Conservation (phyloP, 1,140 invertebrate genomes). For the Sminthurinus signatus region DNA sequence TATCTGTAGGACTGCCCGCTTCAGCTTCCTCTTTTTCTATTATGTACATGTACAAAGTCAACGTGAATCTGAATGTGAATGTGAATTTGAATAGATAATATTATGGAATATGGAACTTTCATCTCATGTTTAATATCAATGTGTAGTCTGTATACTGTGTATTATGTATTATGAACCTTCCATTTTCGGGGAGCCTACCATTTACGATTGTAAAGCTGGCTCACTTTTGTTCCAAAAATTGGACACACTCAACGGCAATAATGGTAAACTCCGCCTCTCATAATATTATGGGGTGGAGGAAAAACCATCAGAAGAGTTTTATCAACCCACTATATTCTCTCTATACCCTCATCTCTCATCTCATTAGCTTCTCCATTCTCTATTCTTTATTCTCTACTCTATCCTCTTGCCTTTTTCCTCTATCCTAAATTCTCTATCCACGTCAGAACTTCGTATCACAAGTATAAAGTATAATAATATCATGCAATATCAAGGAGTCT, state of each 20-base stretch:
- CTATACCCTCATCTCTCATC: conserved; percentile 30
- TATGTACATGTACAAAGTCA: no score
- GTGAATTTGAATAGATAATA: background rate
- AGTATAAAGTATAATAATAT: no score
- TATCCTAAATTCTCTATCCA: no score
- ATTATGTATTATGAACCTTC: no score
- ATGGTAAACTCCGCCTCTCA: conserved; percentile 40
- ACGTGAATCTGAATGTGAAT: background rate
- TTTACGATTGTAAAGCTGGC: conserved; percentile 26
- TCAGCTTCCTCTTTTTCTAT: no score
- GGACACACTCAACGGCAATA: conserved; percentile 41
- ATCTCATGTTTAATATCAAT: no score
- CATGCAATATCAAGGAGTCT: no score
- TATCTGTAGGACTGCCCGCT: no score
- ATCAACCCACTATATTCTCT: conserved; percentile 31
- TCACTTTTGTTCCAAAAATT: conserved; percentile 41
- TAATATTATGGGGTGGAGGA: conserved; percentile 38
- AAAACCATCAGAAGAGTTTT: conserved; percentile 16
- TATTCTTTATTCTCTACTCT: conserved; percentile 1
- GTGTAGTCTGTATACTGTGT: no score
- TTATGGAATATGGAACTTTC: background rate
- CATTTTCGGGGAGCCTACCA: no score
- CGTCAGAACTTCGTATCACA: no score
- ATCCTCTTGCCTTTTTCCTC: no score
- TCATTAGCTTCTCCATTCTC: conserved; percentile 22